Evolutionary conservation across 2,113 vertebrate genomes (phyloP), one percentile per base, ranked within the genome.

Genomic region (Chaenogobius annularis): DNA sequence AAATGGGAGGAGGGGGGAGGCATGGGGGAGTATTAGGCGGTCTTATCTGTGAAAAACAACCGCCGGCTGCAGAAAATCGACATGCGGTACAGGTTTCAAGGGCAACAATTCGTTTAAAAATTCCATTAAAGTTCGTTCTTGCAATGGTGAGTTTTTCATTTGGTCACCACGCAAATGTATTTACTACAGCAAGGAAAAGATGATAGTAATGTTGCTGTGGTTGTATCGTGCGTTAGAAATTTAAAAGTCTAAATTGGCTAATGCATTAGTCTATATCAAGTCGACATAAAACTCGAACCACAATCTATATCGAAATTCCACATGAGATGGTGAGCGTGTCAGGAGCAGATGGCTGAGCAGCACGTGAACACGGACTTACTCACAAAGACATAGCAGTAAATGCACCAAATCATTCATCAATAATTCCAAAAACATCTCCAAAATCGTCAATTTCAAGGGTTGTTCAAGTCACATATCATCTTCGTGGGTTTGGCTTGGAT

Each of bases 261-360:
- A 17, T 17, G 47, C 47, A 17, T 15, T 19, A 6, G 47, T 13
- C 15, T 6, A 7, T 31, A 31, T 50, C 19, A 19, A 17, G 6
- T 17, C 3, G 47, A 17, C 15, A 15, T 17, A 15, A 5, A 15
- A 17, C 3, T 48, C 46, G 5, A 1, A 48, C 1, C 5, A 1
- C 6, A 17, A 19, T 50, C 17, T 31, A 31, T 31, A 31, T 31
- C 4, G 26, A 31, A 31, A 31, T 31, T 31, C 1, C 15, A 50
- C 17, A 19, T 50, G 47, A 50, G 47, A 19, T 50, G 47, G 47
- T 50, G 3, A 15, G 47, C 6, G 31, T 17, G 58, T 61, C 31
- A 17, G 59, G 14, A 37, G 59, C 59, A 62, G 59, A 62, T 62
- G 59, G 59, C 15, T 8, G 14, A 40, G 31, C 59, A 62, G 59